These are phyloP conservation scores for Thermophis baileyi DNA, from an alignment of 2,113 vertebrate genomes.

Conservation along the genomic window DNA sequence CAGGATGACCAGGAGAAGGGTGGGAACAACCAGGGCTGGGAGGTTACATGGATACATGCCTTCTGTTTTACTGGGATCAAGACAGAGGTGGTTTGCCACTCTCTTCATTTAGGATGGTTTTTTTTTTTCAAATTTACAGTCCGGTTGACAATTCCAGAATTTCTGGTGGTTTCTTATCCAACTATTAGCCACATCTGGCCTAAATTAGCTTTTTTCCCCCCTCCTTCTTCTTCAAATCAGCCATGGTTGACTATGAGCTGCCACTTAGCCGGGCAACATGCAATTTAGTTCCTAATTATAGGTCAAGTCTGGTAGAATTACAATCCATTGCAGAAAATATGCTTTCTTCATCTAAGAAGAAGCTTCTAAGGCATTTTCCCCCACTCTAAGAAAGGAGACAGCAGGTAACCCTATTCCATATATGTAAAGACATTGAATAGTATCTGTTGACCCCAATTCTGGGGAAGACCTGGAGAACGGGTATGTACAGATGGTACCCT, in stretches of 20 bases:
- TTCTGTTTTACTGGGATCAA: background rate
- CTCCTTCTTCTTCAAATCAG: background rate
- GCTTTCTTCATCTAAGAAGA: background rate
- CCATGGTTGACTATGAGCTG: background rate
- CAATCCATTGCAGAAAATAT: background rate
- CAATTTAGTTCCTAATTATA: background rate
- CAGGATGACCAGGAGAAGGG: background rate
- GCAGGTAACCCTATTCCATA: too few relatives aligned
- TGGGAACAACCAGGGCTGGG: accelerated
- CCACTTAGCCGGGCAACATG: background rate
- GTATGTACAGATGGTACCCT: too few relatives aligned
- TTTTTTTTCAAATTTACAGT: background rate
- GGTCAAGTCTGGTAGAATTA: background rate
- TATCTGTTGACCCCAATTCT: too few relatives aligned
- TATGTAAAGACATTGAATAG: too few relatives aligned
- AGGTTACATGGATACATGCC: background rate
- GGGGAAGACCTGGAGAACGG: too few relatives aligned
- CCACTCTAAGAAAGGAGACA: too few relatives aligned
- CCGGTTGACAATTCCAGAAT: background rate
- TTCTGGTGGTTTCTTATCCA: background rate
- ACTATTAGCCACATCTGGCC: background rate
- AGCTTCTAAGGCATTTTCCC: background rate
- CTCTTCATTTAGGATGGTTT: background rate
- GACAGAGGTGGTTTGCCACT: background rate
- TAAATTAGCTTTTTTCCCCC: background rate